These are phyloP conservation scores for Dascyllus trimaculatus DNA, from an alignment of 2,113 vertebrate genomes.

Conservation along the genomic window DNA sequence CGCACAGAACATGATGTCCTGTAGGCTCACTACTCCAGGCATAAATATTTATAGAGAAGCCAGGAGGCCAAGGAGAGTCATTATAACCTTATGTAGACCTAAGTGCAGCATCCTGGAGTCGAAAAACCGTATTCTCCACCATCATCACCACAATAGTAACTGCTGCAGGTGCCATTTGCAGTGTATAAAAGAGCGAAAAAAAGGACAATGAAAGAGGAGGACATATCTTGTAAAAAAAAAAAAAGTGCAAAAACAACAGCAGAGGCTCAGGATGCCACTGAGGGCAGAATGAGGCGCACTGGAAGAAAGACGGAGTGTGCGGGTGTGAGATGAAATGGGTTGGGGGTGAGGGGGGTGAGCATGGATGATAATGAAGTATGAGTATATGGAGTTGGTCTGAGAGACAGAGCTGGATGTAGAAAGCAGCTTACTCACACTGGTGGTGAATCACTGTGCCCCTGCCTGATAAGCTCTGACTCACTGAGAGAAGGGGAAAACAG, in stretches of 20 bases:
- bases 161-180: conserved; percentile 22
- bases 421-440: conserved; percentile 75
- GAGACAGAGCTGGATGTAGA: conserved; percentile 72
- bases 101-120: conserved; percentile 32
- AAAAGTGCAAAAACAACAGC: conserved; percentile 10
- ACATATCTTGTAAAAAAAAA: neutral
- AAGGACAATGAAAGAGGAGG: conserved; percentile 2
- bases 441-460: conserved; percentile 76
- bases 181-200: neutral
- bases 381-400: conserved; percentile 64
- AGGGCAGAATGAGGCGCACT: neutral
- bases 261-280: conserved; percentile 10
- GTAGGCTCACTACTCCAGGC: conserved; percentile 63
- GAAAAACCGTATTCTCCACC: conserved; percentile 30
- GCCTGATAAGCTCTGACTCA: conserved; percentile 80
- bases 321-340: conserved; percentile 51
- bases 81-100: conserved; percentile 65
- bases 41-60: conserved; percentile 77
- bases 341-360: conserved; percentile 45
- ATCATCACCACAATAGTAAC: neutral
- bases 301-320: conserved; percentile 17
- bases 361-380: conserved; percentile 67
- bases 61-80: conserved; percentile 71
- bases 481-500: conserved; percentile 52
- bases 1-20: conserved; percentile 63